Base-by-base conservation (phyloP, 2,113 vertebrate genomes). In the Halcyon senegalensis region DNA sequence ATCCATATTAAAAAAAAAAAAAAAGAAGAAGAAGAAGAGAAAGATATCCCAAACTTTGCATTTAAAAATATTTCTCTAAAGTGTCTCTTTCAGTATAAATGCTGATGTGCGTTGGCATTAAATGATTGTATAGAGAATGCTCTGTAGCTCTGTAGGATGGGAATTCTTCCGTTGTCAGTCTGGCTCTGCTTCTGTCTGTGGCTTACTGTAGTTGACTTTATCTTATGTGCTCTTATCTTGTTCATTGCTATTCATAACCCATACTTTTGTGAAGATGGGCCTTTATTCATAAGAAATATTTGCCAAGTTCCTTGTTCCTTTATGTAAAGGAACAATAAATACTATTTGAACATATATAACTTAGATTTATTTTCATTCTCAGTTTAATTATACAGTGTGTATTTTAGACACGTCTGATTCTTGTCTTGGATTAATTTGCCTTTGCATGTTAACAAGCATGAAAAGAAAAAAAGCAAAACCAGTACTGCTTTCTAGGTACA, bases 221-320 rank as follows among this genome's bases (percentile, higher is more conserved):
- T 95, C 96, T 96, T 56, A 3, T 7, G 23, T 78, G 82, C 56
- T 94, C 93, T 95, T 96, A 96, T 96, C 97, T 97, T 90, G 64
- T 95, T 94, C 89, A 86, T 95, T 95, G 87, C 87, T 96, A 88
- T 96, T 97, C 94, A 93, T 95, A 91, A 84, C 72, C 84, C 93
- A 25, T 85, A 51, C 78, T 73, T 97, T 79, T 93, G 89, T 95
- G 91, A 86, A 94, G 94, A 80, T 66, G 62, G 84, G 95, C 77
- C 84, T 95, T 94, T 83, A 91, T 90, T 91, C 95, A 20, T 87
- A 84, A 64, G 78, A 96, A 93, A 80, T 91, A 90, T 67, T 74
- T 96, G 95, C 89, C 95, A 96, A 97, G 94, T 95, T 97, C 96
- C 92, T 96, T 95, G 81, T 97, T 96, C 70, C 89, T 92, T 93